phyloP scores from a whole-genome alignment of 2,797 vertebrate genomes.

The Emys orbicularis region DNA sequence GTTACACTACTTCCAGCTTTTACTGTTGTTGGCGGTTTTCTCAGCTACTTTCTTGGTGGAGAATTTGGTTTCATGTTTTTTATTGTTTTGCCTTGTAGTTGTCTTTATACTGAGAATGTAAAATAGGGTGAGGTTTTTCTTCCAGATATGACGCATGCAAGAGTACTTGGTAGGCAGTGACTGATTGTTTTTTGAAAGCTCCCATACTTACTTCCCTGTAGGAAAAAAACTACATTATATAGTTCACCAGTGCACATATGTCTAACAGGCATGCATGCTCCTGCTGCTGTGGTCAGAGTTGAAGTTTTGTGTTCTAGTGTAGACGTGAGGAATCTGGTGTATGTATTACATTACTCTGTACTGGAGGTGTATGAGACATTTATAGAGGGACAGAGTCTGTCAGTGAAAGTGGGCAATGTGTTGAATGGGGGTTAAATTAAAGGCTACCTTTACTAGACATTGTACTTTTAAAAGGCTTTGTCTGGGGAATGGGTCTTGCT shows the following conservation, averaged over 20 bases:
- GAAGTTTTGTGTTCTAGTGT: rapidly evolving
- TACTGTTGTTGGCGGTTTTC: rapidly evolving
- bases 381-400: background rate
- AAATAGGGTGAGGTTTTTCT: background rate
- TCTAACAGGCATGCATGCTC: rapidly evolving
- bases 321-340: background rate
- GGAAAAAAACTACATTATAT: rapidly evolving
- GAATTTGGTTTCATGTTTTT: background rate
- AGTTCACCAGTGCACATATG: rapidly evolving
- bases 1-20: background rate
- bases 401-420: rapidly evolving
- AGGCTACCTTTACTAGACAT: slow-evolving; percentile 8
- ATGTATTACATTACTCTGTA: rapidly evolving
- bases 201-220: rapidly evolving
- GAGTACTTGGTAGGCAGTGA: background rate
- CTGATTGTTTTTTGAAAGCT: rapidly evolving
- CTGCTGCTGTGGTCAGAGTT: rapidly evolving
- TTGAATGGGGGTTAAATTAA: slow-evolving; percentile 33
- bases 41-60: background rate
- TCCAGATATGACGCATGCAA: rapidly evolving
- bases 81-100: background rate
- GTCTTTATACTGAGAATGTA: background rate
- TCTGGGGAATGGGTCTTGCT: background rate
- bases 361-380: background rate
- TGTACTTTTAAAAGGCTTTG: slow-evolving; percentile 58